Evolutionary conservation across 2,797 vertebrate species (phyloP).

Genomic region (Acanthis flammea): DNA sequence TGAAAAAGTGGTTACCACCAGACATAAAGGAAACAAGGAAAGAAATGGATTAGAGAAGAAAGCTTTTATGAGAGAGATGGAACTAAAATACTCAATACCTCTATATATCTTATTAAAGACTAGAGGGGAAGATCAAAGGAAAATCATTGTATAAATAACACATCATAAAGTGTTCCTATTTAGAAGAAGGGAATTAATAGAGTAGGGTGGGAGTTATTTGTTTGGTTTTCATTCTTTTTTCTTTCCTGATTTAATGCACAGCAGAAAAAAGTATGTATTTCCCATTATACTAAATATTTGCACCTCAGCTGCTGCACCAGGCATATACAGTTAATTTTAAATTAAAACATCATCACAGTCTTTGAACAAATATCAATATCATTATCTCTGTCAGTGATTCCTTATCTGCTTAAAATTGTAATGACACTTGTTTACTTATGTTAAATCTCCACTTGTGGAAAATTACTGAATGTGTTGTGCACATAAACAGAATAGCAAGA

Average conservation of each 20-base stretch:
- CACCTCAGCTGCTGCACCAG: background rate
- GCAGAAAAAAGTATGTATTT: background rate
- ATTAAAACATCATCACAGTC: slow-evolving; percentile 60
- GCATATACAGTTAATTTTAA: slow-evolving; percentile 34
- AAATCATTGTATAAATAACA: slow-evolving; percentile 28
- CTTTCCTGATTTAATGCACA: background rate
- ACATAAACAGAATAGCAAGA: slow-evolving; percentile 44
- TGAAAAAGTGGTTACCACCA: slow-evolving; percentile 16
- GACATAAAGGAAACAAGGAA: slow-evolving; percentile 11
- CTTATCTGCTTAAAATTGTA: slow-evolving; percentile 50
- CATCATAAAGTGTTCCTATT: slow-evolving; percentile 17
- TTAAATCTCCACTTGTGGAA: slow-evolving; percentile 54
- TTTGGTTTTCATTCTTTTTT: slow-evolving; percentile 46
- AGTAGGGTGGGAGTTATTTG: background rate
- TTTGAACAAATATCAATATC: slow-evolving; percentile 61
- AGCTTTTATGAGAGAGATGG: slow-evolving; percentile 52
- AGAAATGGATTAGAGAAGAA: slow-evolving; percentile 27
- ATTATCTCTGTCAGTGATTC: slow-evolving; percentile 51
- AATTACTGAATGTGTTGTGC: slow-evolving; percentile 58
- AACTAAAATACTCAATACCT: slow-evolving; percentile 46
- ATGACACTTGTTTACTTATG: slow-evolving; percentile 57
- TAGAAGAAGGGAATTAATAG: slow-evolving; percentile 10
- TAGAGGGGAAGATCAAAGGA: slow-evolving; percentile 59
- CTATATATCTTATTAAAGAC: slow-evolving; percentile 9
- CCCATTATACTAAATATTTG: background rate